Base-by-base conservation (phyloP, 2,797 vertebrate species). In the Diplodus sargus region DNA sequence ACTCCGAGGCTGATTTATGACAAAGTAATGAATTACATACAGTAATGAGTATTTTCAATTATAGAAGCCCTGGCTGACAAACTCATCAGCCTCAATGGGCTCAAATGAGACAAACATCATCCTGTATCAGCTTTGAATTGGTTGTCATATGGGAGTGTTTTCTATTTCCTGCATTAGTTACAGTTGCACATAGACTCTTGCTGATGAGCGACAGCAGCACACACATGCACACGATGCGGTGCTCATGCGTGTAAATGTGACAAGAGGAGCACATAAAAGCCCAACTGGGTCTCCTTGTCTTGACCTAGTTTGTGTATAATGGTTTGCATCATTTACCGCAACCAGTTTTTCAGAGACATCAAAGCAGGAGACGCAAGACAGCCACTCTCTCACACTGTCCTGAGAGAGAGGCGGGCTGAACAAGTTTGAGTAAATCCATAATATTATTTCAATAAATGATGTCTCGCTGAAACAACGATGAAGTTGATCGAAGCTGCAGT, bases 11-110 rank as follows among this genome's bases (percentile, higher is more conserved):
- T 84, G 87, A 88, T 88, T 85, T 79, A 84, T 86, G 76, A 81
- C 66, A 83, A 89, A 85, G 81, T 82, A 80, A 91, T 88, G 80
- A 86, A 91, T 91, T 86, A 83, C 78, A 85, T 39, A 70, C 42
- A 79, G 54, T 85, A 87, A 88, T 86, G 78, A 85, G 85, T 84
- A 89, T 85, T 84, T 84, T 87, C 70, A 88, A 84, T 90, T 86
- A 89, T 49, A 74, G 75, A 84, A 76, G 58, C 70, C 85, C 69
- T 58, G 54, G 22, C 56, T 82, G 80, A 82, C 74, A 81, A 82
- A 88, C 84, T 73, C 80, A 59, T 72, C 59, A 63, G 30, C 70
- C 49, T 77, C 56, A 66, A 5, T 63, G 59, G 45, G 15, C 57
- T 81, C 52, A 59, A 68, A 80, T 51, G 28, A 53, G 70, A 78